phyloP scores from a whole-genome alignment of 2,888 invertebrate genomes.

The Mamestra brassicae region DNA sequence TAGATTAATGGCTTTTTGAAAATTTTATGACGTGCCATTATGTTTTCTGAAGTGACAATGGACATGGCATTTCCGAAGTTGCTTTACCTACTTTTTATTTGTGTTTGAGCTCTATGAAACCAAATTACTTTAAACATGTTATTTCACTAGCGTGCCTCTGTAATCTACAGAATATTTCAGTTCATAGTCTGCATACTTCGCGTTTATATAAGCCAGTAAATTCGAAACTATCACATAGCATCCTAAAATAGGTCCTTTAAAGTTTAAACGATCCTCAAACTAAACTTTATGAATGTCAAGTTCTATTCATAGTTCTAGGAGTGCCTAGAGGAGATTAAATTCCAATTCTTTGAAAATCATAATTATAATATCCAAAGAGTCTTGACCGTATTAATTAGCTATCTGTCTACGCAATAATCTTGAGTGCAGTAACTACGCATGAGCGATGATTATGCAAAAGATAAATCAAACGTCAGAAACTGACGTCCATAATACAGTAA shows the following conservation, averaged over 20 bases:
- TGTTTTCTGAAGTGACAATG: background rate
- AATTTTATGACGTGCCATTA: background rate
- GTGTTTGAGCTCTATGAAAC: background rate
- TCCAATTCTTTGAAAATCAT: conserved; percentile 1
- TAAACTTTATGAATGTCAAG: background rate
- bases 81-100: background rate
- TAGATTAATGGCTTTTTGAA: conserved; percentile 8
- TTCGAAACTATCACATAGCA: background rate
- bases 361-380: conserved; percentile 6
- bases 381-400: background rate
- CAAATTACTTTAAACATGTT: background rate
- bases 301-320: background rate
- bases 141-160: background rate
- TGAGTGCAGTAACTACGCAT: conserved; percentile 8
- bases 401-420: background rate
- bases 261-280: background rate
- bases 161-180: background rate
- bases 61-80: conserved; percentile 11
- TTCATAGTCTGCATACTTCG: conserved; percentile 5
- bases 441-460: conserved; percentile 37
- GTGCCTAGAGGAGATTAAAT: background rate
- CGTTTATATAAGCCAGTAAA: conserved; percentile 5
- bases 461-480: conserved; percentile 25
- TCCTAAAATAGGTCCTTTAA: conserved; percentile 1
- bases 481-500: conserved; percentile 26